Percentiles rank a stretch among this genome's conserved stretches.
Evolutionary conservation across 2,113 vertebrate species (phyloP).

Genomic region (Rattus norvegicus): DNA sequence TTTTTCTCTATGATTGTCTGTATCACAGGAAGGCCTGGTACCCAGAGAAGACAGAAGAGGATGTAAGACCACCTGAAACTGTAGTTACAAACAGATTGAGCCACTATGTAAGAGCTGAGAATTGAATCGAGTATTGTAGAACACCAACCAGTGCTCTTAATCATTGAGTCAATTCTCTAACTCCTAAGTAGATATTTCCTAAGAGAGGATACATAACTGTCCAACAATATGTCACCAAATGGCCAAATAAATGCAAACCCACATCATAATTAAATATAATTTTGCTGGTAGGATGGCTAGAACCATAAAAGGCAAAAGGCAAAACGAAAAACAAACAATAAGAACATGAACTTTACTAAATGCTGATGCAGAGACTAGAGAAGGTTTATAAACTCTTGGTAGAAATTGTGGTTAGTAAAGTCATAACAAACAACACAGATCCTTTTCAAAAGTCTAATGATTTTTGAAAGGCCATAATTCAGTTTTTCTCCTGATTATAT

Average conservation of each 20-base stretch:
- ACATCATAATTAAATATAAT: neutral
- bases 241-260: neutral
- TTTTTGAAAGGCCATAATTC: too few relatives aligned
- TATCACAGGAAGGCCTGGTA: neutral
- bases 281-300: neutral
- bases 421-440: neutral
- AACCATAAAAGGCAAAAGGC: neutral
- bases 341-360: neutral
- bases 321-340: neutral
- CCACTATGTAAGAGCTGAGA: neutral
- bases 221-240: neutral
- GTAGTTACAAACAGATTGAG: neutral
- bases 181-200: neutral
- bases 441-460: neutral
- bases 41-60: neutral
- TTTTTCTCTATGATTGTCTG: neutral
- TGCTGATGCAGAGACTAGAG: neutral
- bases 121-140: neutral
- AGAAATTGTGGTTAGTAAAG: neutral
- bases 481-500: neutral
- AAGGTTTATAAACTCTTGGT: neutral
- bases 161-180: neutral
- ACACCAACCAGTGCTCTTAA: neutral
- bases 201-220: neutral
- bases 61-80: neutral